phyloP scores from a whole-genome alignment of 2,888 invertebrate species.

The Molanna angustata region DNA sequence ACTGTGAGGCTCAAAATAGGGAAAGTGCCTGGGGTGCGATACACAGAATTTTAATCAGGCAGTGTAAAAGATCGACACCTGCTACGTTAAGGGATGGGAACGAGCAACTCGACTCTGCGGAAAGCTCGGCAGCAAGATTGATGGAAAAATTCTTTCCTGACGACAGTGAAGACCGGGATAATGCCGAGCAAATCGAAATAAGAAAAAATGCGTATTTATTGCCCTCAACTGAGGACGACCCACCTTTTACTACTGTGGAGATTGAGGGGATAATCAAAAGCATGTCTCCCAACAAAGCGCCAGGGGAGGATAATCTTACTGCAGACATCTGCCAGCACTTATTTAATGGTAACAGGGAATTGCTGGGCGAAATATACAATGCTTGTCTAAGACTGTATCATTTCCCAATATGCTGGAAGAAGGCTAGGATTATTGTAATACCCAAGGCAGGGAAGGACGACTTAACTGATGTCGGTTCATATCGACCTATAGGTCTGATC shows the following conservation, averaged over 20 bases:
- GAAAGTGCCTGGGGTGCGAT: conserved; percentile 1
- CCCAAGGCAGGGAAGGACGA: not conserved
- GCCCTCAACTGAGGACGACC: not conserved
- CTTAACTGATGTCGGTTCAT: not conserved
- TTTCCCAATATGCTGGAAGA: not conserved
- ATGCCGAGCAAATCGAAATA: not conserved
- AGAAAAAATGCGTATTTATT: not conserved
- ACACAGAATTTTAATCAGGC: not conserved
- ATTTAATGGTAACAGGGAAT: not conserved
- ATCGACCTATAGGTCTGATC: not conserved
- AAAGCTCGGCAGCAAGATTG: not conserved
- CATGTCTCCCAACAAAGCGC: not conserved
- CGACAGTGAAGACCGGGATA: not conserved
- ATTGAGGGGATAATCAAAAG: not conserved
- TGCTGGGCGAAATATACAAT: not conserved
- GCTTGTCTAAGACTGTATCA: not conserved
- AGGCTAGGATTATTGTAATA: not conserved
- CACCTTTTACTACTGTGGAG: not conserved
- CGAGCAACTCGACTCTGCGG: not conserved
- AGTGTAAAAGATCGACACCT: not conserved
- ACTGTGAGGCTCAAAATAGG: not conserved
- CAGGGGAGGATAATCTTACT: not conserved
- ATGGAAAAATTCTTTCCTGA: conserved; percentile 1
- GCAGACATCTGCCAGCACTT: not conserved
- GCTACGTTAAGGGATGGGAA: not conserved